Conservation (phyloP, 2,888 invertebrate genomes). For the Agrochola litura region DNA sequence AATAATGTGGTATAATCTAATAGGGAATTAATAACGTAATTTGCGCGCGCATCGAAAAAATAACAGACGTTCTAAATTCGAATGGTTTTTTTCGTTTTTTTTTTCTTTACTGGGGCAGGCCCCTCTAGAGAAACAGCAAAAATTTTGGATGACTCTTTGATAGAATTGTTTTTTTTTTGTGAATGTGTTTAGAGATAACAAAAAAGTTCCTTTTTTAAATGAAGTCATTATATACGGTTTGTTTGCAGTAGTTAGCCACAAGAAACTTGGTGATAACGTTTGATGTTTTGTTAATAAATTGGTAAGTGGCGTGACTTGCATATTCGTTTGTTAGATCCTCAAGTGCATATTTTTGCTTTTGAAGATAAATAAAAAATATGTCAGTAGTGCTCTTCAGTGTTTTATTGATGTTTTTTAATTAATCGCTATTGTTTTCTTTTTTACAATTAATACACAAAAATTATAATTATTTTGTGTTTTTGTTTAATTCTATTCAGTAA, state of each 20-base stretch:
- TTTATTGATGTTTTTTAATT: conserved; percentile 39
- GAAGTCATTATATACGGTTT: conserved; percentile 59
- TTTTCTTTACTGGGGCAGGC: conserved; percentile 59
- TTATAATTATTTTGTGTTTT: background rate
- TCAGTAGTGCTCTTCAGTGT: conserved; percentile 45
- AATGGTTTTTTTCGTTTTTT: conserved; percentile 65
- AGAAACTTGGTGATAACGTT: conserved; percentile 61
- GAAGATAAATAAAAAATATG: conserved; percentile 50
- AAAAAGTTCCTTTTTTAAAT: conserved; percentile 31
- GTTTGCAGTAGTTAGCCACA: conserved; percentile 60
- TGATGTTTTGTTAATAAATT: conserved; percentile 66
- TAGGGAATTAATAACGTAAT: conserved; percentile 83
- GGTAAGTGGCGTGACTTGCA: conserved; percentile 70
- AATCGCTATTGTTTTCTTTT: conserved; percentile 39
- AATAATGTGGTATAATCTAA: conserved; percentile 85
- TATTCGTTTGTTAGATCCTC: no score
- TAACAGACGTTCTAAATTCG: conserved; percentile 76
- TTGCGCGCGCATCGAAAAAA: conserved; percentile 77
- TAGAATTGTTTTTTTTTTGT: conserved; percentile 20
- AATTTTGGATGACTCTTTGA: conserved; percentile 13
- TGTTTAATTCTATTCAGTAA: conserved; percentile 5
- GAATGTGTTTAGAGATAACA: conserved; percentile 9
- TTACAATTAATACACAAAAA: conserved; percentile 9
- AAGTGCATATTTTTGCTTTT: conserved; percentile 54
- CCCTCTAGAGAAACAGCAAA: conserved; percentile 16